Conservation (phyloP, 2,888 invertebrate species). For the Hydroisotoma schaefferi region DNA sequence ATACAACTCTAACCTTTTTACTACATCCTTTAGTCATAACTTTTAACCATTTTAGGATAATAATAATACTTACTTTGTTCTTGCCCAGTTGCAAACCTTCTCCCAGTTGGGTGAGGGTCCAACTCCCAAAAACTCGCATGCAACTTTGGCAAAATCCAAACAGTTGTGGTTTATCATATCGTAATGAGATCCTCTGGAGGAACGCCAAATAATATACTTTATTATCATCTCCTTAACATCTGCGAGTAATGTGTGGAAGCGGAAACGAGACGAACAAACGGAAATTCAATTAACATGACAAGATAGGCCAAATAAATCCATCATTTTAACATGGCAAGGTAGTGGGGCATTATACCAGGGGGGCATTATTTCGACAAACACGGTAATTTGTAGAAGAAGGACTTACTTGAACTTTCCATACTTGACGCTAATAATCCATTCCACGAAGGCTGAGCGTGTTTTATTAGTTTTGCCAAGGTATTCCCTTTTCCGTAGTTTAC, state of each 20-base stretch:
- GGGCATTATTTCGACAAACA: too few relatives aligned
- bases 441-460: conserved; percentile 30
- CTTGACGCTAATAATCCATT: conserved; percentile 38
- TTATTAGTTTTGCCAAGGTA: conserved; percentile 25
- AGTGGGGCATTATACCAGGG: too few relatives aligned
- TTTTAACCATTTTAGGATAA: too few relatives aligned
- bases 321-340: too few relatives aligned
- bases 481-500: conserved; percentile 34
- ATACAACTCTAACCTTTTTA: too few relatives aligned
- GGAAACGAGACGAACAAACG: too few relatives aligned
- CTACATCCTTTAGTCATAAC: too few relatives aligned
- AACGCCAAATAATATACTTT: neutral
- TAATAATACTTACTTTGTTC: conserved; percentile 30
- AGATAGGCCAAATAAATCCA: too few relatives aligned
- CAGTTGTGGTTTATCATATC: conserved; percentile 41
- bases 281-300: too few relatives aligned
- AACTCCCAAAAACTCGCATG: conserved; percentile 27
- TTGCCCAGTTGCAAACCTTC: conserved; percentile 37
- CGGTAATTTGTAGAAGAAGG: conserved; percentile 1
- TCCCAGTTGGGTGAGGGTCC: conserved; percentile 37
- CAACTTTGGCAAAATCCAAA: conserved; percentile 33
- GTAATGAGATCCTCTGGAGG: conserved; percentile 24
- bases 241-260: neutral
- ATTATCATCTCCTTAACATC: neutral
- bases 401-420: conserved; percentile 32